Evolutionary conservation across 2,888 invertebrate species (phyloP).

Genomic region (Petrolisthes cinctipes): DNA sequence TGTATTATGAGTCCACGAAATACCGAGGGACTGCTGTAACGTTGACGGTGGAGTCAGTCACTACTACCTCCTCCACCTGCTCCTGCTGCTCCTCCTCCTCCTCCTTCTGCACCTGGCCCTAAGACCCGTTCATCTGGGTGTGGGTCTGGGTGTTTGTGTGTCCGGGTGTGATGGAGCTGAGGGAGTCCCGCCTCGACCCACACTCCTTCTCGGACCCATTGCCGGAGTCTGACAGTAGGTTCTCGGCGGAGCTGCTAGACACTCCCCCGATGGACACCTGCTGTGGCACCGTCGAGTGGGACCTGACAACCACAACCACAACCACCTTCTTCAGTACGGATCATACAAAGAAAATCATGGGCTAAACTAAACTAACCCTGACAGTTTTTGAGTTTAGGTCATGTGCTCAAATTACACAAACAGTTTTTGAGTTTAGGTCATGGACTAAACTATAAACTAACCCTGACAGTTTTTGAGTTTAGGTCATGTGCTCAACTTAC

Average conservation of each 20-base stretch:
- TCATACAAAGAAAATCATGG: too few species aligned
- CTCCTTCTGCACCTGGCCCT: neutral
- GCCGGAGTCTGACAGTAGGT: conserved; percentile 58
- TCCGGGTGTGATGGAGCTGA: conserved; percentile 39
- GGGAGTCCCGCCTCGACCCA: conserved; percentile 45
- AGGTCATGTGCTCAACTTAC: too few species aligned
- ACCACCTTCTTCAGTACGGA: too few species aligned
- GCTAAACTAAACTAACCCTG: too few species aligned
- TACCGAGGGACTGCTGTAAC: too few species aligned
- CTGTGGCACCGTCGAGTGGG: conserved; percentile 58
- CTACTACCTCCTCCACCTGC: neutral
- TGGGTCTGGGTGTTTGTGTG: conserved; percentile 34
- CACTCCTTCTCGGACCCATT: conserved; percentile 59
- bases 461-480: too few species aligned
- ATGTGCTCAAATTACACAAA: too few species aligned
- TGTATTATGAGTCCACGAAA: too few species aligned
- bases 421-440: too few species aligned
- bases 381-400: too few species aligned
- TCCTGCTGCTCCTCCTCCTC: conserved; percentile 34
- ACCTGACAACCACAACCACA: conserved; percentile 28
- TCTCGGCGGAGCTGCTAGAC: conserved; percentile 61
- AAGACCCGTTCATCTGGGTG: conserved; percentile 51
- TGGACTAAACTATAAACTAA: too few species aligned
- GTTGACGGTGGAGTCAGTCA: neutral
- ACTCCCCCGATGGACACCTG: conserved; percentile 53